These are phyloP conservation scores for Chamaea fasciata DNA, from an alignment of 2,113 vertebrate genomes.

Conservation along the genomic window DNA sequence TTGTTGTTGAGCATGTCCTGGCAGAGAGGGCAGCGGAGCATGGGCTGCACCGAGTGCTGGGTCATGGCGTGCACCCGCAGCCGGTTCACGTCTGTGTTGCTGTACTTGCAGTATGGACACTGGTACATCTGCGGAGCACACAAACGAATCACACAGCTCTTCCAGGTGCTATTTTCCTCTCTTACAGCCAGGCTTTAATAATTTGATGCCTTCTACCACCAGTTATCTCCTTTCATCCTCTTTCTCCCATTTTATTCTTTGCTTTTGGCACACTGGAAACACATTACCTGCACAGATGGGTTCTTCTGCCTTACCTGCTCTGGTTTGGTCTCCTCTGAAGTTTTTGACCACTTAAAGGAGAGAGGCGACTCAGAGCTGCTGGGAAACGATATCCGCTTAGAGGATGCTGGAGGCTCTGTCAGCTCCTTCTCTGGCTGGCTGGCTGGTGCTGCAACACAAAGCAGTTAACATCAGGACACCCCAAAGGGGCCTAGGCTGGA, in stretches of 20 bases:
- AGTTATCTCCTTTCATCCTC: neutral
- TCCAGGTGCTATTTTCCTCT: neutral
- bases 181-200: neutral
- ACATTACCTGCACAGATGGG: neutral
- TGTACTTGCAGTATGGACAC: constrained; percentile 99
- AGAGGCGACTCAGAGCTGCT: constrained; percentile 83
- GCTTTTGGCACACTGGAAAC: neutral
- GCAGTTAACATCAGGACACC: neutral
- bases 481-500: neutral
- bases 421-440: constrained; percentile 85
- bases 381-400: constrained; percentile 85
- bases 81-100: constrained; percentile 90
- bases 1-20: constrained; percentile 99
- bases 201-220: neutral
- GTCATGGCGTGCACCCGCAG: constrained; percentile 98
- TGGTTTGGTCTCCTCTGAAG: constrained; percentile 83
- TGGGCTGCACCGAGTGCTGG: constrained; percentile 96
- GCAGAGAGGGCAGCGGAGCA: constrained; percentile 96
- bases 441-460: constrained; percentile 75
- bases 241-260: neutral
- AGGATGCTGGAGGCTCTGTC: constrained; percentile 81
- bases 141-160: neutral
- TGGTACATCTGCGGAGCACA: constrained; percentile 85
- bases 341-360: constrained; percentile 87
- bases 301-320: constrained; percentile 86